phyloP scores from a whole-genome alignment of 2,113 vertebrate species.

The Gnathonemus longibarbis region DNA sequence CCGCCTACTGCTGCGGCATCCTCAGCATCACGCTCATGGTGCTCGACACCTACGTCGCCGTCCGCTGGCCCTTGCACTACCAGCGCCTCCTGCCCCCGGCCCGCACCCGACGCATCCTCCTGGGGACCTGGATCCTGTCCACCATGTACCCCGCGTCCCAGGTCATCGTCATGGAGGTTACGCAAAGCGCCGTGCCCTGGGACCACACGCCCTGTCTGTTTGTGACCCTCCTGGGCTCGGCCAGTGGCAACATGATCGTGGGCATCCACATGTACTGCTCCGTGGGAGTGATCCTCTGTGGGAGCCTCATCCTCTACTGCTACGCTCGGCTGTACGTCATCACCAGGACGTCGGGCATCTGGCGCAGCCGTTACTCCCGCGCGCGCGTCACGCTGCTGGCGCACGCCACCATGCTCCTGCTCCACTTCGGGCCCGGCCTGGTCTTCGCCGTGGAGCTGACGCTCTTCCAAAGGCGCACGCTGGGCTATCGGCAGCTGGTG shows the following conservation, averaged over 20 bases:
- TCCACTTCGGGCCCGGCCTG: slow-evolving; percentile 62
- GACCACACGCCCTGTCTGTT: slow-evolving; percentile 48
- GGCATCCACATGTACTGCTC: slow-evolving; percentile 51
- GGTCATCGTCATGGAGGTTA: slow-evolving; percentile 45
- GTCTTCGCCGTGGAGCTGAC: slow-evolving; percentile 56
- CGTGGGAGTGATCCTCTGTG: slow-evolving; percentile 48
- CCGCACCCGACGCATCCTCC: slow-evolving; percentile 45
- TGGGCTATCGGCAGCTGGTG: slow-evolving; percentile 34
- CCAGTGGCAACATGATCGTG: slow-evolving; percentile 20
- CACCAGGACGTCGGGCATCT: slow-evolving; percentile 64
- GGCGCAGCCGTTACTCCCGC: slow-evolving; percentile 61
- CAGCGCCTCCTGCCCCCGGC: slow-evolving; percentile 48
- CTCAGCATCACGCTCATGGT: slow-evolving; percentile 66
- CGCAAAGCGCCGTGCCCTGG: neutral
- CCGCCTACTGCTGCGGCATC: slow-evolving; percentile 55
- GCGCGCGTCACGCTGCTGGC: slow-evolving; percentile 64
- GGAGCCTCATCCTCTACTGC: slow-evolving; percentile 58
- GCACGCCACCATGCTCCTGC: slow-evolving; percentile 57
- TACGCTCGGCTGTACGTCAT: slow-evolving; percentile 65
- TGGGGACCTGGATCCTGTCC: slow-evolving; percentile 54
- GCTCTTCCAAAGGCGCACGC: slow-evolving; percentile 36
- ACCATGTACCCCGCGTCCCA: slow-evolving; percentile 51
- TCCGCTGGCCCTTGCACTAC: slow-evolving; percentile 64
- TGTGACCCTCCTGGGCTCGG: slow-evolving; percentile 44
- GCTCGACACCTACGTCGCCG: slow-evolving; percentile 63